Base-by-base conservation (phyloP, 2,113 vertebrate species). In the Microtus richardsoni region DNA sequence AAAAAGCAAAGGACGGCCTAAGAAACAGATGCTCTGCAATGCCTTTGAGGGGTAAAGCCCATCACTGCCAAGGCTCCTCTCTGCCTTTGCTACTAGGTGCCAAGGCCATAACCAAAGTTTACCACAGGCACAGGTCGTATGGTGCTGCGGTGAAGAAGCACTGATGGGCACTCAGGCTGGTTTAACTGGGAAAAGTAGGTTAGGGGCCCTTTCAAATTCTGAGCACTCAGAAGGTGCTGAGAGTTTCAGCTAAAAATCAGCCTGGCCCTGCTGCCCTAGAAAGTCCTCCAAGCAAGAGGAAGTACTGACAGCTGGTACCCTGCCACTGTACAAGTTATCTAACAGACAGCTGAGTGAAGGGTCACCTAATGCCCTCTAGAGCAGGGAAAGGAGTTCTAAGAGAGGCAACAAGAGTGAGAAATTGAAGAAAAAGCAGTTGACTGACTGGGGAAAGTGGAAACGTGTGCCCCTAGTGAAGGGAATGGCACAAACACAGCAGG, bases 1-100 rank as follows among this genome's bases (percentile, higher is more conserved):
- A 64, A 85, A 64, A 80, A 24, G 14, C 41, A 30, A n/a, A 92
- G 22, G 41, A 28, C 14, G 19, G 22, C 78, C 70, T 16, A 52
- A 64, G 82, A 96, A 68, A 68, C 62, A 85, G 74, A 73, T 28
- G 44, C 78, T 64, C n/a, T 90, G 36, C n/a, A 91, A 71, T 19
- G 39, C 16, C 52, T 11, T 47, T 17, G 41, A 54, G 90, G 75
- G 24, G 39, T 91, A 77, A 91, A 82, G 19, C 30, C 66, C 66
- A 44, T 89, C 26, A 3, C 78, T 70, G 24, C 75, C 90, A 83
- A 91, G 89, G 47, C 26, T 49, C 19, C 28, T 86, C 54, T 79
- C 92, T 92, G 36, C 54, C 10, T 88, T 89, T 91, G 73, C 49
- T 54, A 83, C 93, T 41, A 14, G 60, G 49, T 88, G 11, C 66